These are phyloP conservation scores for Microcebus murinus DNA, from an alignment of 2,113 vertebrate species.

Conservation along the genomic window DNA sequence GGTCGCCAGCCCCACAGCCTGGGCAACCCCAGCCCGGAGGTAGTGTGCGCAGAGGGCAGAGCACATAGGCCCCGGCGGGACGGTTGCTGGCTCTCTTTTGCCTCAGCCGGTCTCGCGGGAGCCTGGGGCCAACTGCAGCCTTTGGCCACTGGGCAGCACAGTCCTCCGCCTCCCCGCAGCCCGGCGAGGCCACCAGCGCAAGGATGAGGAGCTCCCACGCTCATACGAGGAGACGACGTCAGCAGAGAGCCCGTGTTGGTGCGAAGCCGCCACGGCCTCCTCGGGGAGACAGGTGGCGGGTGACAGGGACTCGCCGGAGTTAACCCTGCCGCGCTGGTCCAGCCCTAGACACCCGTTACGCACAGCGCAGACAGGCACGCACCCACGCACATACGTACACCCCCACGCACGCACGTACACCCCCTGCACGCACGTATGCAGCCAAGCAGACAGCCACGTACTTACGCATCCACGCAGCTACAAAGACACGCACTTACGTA, in stretches of 20 bases:
- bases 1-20: neutral
- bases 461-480: too few species aligned
- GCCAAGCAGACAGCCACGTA: too few species aligned
- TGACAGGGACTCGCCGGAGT: rapidly evolving
- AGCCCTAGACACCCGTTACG: too few species aligned
- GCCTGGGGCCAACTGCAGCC: neutral
- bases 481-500: too few species aligned
- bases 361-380: too few species aligned
- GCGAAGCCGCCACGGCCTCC: rapidly evolving
- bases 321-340: neutral
- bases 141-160: neutral
- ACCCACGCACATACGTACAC: too few species aligned
- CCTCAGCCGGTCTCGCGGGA: neutral
- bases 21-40: neutral
- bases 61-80: rapidly evolving
- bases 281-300: rapidly evolving
- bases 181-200: neutral
- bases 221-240: neutral
- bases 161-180: too few species aligned
- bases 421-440: too few species aligned
- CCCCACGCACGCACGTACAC: too few species aligned
- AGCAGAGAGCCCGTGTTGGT: rapidly evolving
- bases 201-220: neutral
- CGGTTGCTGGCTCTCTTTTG: neutral
- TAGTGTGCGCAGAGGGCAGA: rapidly evolving